phyloP scores from a whole-genome alignment of 2,888 invertebrate genomes.

The Aricia artaxerxes region DNA sequence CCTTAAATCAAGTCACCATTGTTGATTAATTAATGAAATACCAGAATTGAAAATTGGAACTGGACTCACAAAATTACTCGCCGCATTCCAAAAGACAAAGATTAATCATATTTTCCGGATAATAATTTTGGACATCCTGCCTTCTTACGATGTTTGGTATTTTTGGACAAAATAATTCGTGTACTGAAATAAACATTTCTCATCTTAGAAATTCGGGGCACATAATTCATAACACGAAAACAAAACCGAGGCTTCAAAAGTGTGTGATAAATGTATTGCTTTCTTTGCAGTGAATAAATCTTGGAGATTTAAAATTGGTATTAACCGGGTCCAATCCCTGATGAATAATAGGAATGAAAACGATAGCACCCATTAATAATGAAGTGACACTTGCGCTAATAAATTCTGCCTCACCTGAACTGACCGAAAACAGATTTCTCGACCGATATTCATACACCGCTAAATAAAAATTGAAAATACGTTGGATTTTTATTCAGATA shows the following conservation, averaged over 20 bases:
- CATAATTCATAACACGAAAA: neutral
- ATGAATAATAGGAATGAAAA: slow-evolving; percentile 30
- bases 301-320: slow-evolving; percentile 24
- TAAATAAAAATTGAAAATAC: neutral
- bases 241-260: slow-evolving; percentile 1
- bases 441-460: neutral
- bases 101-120: neutral
- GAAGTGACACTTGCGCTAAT: slow-evolving; percentile 26
- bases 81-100: neutral
- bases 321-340: slow-evolving; percentile 26
- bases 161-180: neutral
- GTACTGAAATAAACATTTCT: neutral
- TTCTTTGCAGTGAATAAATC: slow-evolving; percentile 24
- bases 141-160: neutral
- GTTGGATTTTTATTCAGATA: neutral
- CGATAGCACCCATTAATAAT: slow-evolving; percentile 15
- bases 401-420: slow-evolving; percentile 23
- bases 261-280: neutral
- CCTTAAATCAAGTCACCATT: slow-evolving; percentile 1
- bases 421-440: slow-evolving; percentile 22
- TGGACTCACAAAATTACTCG: neutral
- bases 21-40: neutral
- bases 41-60: neutral
- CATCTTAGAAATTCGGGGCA: neutral
- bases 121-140: neutral